These are phyloP conservation scores for Caenorhabditis tropicalis DNA, from an alignment of 1,140 invertebrate species.

Conservation along the genomic window DNA sequence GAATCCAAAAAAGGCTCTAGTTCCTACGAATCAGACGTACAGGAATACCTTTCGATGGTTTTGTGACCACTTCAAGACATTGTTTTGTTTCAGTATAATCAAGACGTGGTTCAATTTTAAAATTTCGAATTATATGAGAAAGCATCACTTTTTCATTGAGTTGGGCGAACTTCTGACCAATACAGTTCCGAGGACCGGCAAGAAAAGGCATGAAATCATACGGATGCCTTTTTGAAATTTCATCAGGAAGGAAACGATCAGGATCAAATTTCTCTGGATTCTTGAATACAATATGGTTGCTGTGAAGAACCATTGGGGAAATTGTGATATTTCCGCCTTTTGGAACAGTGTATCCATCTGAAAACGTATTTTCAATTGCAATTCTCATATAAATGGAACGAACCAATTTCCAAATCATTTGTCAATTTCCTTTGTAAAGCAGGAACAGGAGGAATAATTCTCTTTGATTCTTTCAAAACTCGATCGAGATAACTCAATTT, in stretches of 20 bases:
- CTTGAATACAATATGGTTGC: slow-evolving; percentile 30
- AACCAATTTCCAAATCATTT: slow-evolving; percentile 76
- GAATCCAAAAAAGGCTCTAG: background rate
- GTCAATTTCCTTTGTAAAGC: slow-evolving; percentile 80
- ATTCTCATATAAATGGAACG: background rate
- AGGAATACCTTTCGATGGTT: slow-evolving; percentile 11
- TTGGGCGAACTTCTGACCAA: slow-evolving; percentile 55
- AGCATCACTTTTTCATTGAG: slow-evolving; percentile 55
- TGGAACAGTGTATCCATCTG: slow-evolving; percentile 28
- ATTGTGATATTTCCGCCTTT: slow-evolving; percentile 25
- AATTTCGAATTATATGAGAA: slow-evolving; percentile 49
- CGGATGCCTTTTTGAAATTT: slow-evolving; percentile 31
- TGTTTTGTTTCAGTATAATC: background rate
- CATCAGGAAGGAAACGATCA: slow-evolving; percentile 49
- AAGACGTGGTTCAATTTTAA: slow-evolving; percentile 8
- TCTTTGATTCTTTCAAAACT: slow-evolving; percentile 78
- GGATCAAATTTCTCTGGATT: slow-evolving; percentile 42
- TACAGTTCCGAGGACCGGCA: slow-evolving; percentile 54
- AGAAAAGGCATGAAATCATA: slow-evolving; percentile 54
- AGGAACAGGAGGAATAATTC: slow-evolving; percentile 76
- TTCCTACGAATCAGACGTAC: background rate
- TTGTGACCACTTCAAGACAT: background rate
- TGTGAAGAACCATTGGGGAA: slow-evolving; percentile 45
- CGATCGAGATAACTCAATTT: slow-evolving; percentile 83
- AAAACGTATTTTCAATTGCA: background rate